Percentiles rank a stretch among this genome's conserved stretches.
These are phyloP conservation scores for Clivina fossor DNA, from an alignment of 2,888 invertebrate species.

Conservation along the genomic window DNA sequence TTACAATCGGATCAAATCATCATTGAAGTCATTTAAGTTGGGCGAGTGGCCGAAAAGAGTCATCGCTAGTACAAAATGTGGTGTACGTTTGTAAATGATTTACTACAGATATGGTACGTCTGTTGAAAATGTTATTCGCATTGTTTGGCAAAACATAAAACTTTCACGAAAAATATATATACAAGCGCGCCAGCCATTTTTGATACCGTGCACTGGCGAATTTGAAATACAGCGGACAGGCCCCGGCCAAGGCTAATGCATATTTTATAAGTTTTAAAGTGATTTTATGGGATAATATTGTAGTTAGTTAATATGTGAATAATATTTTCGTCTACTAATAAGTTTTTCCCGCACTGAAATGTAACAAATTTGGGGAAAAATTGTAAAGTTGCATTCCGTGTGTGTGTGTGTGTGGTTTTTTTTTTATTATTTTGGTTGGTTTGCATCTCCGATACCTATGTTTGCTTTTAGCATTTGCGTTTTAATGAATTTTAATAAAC, in stretches of 20 bases:
- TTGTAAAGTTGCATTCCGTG: too few relatives aligned
- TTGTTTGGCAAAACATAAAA: conserved; percentile 6
- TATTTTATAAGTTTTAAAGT: conserved; percentile 20
- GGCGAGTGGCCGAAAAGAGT: conserved; percentile 7
- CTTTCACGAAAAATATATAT: conserved; percentile 19
- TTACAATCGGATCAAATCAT: too few relatives aligned
- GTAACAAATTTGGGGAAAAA: too few relatives aligned
- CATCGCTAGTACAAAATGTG: conserved; percentile 4
- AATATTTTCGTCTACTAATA: conserved; percentile 7
- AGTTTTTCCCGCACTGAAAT: too few relatives aligned
- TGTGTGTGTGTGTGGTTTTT: too few relatives aligned
- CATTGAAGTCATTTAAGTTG: too few relatives aligned
- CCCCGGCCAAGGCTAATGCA: conserved; percentile 3
- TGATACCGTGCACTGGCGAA: too few relatives aligned
- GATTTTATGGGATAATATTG: conserved; percentile 19
- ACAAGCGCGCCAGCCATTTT: conserved; percentile 11
- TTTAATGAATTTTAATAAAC: too few relatives aligned
- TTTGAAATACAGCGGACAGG: conserved; percentile 3
- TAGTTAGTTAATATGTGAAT: conserved; percentile 6
- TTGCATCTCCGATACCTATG: too few relatives aligned
- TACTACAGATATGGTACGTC: conserved; percentile 17
- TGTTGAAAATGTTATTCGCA: conserved; percentile 14
- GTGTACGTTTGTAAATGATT: conserved; percentile 17
- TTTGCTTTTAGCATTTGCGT: too few relatives aligned
- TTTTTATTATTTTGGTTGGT: too few relatives aligned